Evolutionary conservation across 1,140 invertebrate species (phyloP).

Genomic region (Eupristina koningsbergeri): DNA sequence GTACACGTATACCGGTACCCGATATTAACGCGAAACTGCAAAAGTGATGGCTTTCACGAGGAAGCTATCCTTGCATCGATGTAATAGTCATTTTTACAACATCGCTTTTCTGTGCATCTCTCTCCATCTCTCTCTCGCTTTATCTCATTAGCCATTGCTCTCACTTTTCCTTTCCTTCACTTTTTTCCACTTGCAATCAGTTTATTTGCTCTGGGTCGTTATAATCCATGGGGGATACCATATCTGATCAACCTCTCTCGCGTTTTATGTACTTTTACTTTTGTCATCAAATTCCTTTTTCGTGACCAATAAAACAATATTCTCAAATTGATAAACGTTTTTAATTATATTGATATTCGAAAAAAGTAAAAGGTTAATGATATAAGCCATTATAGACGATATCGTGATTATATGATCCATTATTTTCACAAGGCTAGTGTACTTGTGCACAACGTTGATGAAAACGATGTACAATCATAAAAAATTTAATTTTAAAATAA

Average conservation of each 20-base stretch:
- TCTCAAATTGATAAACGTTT: too few species aligned
- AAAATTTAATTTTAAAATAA: neutral
- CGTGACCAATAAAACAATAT: too few species aligned
- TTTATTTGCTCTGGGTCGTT: neutral
- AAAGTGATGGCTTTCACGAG: constrained; percentile 26
- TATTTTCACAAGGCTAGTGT: too few species aligned
- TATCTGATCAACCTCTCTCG: too few species aligned
- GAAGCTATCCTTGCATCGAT: neutral
- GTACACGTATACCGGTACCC: neutral
- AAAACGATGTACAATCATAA: too few species aligned
- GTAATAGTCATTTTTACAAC: constrained; percentile 1
- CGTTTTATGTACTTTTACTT: neutral
- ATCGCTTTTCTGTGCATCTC: neutral
- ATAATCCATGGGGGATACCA: too few species aligned
- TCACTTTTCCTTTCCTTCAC: neutral
- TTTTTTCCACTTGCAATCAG: neutral
- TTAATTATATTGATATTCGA: too few species aligned
- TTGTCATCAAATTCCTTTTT: neutral
- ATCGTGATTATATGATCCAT: too few species aligned
- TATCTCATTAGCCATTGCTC: neutral
- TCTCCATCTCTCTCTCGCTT: neutral
- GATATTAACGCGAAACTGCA: neutral
- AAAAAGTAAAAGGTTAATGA: too few species aligned
- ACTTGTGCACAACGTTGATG: too few species aligned
- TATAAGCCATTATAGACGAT: too few species aligned